These are phyloP conservation scores for Acanthopagrus latus DNA, from an alignment of 2,797 vertebrate species.

Conservation along the genomic window DNA sequence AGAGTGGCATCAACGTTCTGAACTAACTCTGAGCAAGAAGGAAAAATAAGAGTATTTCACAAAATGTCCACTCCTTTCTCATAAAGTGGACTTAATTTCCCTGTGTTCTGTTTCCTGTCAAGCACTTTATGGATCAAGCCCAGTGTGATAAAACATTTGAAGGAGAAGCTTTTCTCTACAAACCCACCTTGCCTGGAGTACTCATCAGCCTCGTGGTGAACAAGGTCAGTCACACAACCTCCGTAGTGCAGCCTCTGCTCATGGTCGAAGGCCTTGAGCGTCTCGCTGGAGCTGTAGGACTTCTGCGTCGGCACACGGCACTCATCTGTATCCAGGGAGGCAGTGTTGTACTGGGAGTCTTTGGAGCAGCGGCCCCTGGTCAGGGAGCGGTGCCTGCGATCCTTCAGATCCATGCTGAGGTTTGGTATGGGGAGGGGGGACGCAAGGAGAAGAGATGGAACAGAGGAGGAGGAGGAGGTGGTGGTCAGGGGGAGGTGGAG, in stretches of 20 bases:
- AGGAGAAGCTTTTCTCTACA: conserved; percentile 25
- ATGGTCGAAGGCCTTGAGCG: conserved; percentile 96
- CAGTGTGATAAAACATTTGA: neutral
- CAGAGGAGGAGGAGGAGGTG: conserved; percentile 10
- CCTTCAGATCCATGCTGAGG: conserved; percentile 93
- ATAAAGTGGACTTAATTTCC: neutral
- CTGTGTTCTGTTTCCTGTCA: conserved; percentile 1
- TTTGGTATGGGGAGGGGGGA: neutral
- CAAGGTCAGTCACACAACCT: conserved; percentile 93
- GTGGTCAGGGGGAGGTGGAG: conserved; percentile 25
- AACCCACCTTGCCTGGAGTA: conserved; percentile 95
- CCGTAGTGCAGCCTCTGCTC: conserved; percentile 96
- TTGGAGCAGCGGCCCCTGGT: conserved; percentile 92
- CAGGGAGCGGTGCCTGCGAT: conserved; percentile 93
- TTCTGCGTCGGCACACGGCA: conserved; percentile 97
- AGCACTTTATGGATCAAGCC: conserved; percentile 34
- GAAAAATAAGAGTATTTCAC: neutral
- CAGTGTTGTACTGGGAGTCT: conserved; percentile 93
- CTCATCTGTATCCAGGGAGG: conserved; percentile 94
- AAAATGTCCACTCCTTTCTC: neutral
- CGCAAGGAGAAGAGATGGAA: conserved; percentile 17
- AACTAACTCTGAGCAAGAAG: neutral
- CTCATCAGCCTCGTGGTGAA: conserved; percentile 97
- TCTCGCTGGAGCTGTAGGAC: conserved; percentile 98
- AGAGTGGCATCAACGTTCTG: neutral